These are phyloP conservation scores for Magallana angulata DNA, from an alignment of 1,140 invertebrate genomes.

Conservation along the genomic window DNA sequence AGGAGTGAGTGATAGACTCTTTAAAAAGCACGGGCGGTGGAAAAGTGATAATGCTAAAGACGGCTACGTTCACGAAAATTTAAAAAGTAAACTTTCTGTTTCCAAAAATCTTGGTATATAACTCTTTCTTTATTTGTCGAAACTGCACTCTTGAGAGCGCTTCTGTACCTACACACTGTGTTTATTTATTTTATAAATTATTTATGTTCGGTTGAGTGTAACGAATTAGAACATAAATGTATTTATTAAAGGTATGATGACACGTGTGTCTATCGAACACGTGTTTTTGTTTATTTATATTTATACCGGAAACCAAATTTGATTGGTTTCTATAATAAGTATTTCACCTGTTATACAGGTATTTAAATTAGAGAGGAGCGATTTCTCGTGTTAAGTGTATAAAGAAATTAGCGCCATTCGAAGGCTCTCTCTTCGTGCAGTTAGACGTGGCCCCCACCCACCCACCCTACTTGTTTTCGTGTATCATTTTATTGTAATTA, in stretches of 20 bases:
- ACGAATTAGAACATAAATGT: too few relatives aligned
- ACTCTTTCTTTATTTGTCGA: not conserved
- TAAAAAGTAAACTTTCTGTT: conserved; percentile 15
- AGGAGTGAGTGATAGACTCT: conserved; percentile 28
- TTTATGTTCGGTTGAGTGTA: too few relatives aligned
- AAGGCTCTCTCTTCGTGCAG: too few relatives aligned
- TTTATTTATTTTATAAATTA: not conserved
- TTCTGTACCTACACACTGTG: not conserved
- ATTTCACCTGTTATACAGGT: not conserved
- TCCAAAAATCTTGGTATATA: conserved; percentile 33
- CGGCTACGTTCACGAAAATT: conserved; percentile 30
- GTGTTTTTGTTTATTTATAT: too few relatives aligned
- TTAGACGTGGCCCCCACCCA: too few relatives aligned
- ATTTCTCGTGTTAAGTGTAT: not conserved
- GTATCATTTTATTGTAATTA: too few relatives aligned
- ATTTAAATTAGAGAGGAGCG: too few relatives aligned
- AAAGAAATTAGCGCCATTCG: too few relatives aligned
- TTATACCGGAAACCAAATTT: too few relatives aligned
- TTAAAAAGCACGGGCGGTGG: conserved; percentile 36
- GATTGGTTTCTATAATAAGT: conserved; percentile 11
- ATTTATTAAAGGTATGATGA: too few relatives aligned
- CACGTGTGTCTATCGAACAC: too few relatives aligned
- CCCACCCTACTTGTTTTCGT: too few relatives aligned
- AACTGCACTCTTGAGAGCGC: conserved; percentile 2
- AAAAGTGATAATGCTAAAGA: conserved; percentile 27